These are phyloP conservation scores for Polylopha cassiicola DNA, from an alignment of 2,888 invertebrate species.

Conservation along the genomic window DNA sequence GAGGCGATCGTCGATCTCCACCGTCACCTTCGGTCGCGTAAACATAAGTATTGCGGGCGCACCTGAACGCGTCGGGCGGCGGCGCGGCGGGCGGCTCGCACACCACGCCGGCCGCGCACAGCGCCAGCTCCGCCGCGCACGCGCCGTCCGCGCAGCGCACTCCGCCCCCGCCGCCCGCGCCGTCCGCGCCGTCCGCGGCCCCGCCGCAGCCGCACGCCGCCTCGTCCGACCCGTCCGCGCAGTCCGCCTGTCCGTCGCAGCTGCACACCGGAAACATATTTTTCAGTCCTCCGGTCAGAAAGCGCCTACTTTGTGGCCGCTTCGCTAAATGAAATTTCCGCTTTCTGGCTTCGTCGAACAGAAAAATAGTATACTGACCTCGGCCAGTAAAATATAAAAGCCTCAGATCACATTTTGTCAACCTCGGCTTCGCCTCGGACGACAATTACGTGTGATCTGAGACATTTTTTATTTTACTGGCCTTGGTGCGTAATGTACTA, in stretches of 20 bases:
- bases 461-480: too few relatives aligned
- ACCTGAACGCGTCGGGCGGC: constrained; percentile 61
- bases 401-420: too few relatives aligned
- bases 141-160: constrained; percentile 79
- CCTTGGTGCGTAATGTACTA: too few relatives aligned
- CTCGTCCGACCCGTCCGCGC: constrained; percentile 87
- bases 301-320: too few relatives aligned
- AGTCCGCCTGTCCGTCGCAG: constrained; percentile 90
- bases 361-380: too few relatives aligned
- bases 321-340: too few relatives aligned
- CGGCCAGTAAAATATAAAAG: too few relatives aligned
- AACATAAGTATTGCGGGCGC: constrained; percentile 22
- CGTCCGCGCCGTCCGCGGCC: too few relatives aligned
- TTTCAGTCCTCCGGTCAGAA: neutral
- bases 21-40: constrained; percentile 25
- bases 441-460: too few relatives aligned
- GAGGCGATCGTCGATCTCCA: too few relatives aligned
- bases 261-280: constrained; percentile 35
- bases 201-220: constrained; percentile 32
- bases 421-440: too few relatives aligned
- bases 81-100: constrained; percentile 49
- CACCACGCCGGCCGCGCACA: constrained; percentile 71
- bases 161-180: constrained; percentile 80
- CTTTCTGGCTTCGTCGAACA: too few relatives aligned
- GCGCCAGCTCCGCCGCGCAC: constrained; percentile 84